Conservation (phyloP, 2,113 vertebrate genomes). For the Apodemus speciosus region DNA sequence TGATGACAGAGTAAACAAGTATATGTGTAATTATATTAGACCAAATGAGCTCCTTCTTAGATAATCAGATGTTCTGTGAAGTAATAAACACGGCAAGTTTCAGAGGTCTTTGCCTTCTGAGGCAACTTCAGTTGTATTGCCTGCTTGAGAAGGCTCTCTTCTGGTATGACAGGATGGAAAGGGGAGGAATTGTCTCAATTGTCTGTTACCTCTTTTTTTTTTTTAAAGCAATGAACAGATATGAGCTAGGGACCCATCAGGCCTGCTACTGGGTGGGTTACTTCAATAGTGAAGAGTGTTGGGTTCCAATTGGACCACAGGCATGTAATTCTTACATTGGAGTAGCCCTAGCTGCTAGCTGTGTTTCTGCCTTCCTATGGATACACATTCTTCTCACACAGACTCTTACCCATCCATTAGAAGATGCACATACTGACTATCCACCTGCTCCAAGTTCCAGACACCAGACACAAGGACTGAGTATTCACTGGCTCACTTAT, state of each 20-base stretch:
- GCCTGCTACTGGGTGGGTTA: neutral
- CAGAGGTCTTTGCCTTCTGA: neutral
- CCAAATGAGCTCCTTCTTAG: neutral
- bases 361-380: neutral
- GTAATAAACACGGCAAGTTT: rapidly evolving
- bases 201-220: too few relatives aligned
- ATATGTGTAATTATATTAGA: neutral
- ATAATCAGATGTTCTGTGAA: neutral
- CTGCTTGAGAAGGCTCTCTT: neutral
- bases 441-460: too few relatives aligned
- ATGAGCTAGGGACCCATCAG: rapidly evolving
- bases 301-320: neutral
- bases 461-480: too few relatives aligned
- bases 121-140: rapidly evolving
- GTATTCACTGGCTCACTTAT: neutral
- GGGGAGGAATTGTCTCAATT: neutral
- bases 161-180: neutral
- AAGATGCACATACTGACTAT: rapidly evolving
- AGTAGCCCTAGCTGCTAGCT: neutral
- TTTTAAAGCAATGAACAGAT: rapidly evolving
- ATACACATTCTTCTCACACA: neutral
- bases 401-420: rapidly evolving
- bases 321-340: neutral
- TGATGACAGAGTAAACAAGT: neutral
- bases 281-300: neutral